Conservation (phyloP, 92 coral and sea anemone species). For the Porites cylindrica region DNA sequence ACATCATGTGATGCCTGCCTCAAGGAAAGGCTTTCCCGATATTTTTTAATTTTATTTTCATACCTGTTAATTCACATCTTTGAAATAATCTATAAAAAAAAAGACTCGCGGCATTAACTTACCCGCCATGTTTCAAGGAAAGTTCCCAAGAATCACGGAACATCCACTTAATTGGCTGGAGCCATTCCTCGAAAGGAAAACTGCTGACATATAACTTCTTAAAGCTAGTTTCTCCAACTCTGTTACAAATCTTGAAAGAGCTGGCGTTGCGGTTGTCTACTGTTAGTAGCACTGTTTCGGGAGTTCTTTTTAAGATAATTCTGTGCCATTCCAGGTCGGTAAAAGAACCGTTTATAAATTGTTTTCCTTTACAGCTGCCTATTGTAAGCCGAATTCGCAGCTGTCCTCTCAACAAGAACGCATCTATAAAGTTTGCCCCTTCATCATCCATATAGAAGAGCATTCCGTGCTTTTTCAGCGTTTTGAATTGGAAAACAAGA, state of each 20-base stretch:
- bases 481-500: constrained; percentile 78
- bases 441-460: constrained; percentile 86
- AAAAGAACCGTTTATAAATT: constrained; percentile 75
- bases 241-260: constrained; percentile 2
- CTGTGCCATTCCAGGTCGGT: constrained; percentile 84
- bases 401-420: constrained; percentile 73
- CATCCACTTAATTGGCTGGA: constrained; percentile 12
- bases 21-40: not conserved
- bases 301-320: constrained; percentile 58
- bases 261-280: constrained; percentile 54
- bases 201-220: constrained; percentile 34
- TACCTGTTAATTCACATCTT: not conserved
- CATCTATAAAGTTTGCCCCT: constrained; percentile 74
- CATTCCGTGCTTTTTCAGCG: constrained; percentile 77
- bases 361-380: constrained; percentile 62
- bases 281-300: constrained; percentile 41
- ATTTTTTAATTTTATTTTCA: not conserved
- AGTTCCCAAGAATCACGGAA: constrained; percentile 24
- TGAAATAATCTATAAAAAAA: not conserved
- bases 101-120: constrained; percentile 1
- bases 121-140: constrained; percentile 29
- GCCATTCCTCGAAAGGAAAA: constrained; percentile 31
- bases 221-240: constrained; percentile 22
- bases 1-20: not conserved
- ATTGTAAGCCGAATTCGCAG: constrained; percentile 65